Percentiles rank a stretch among this genome's conserved stretches.
These are phyloP conservation scores for Adelosebastes latens DNA, from an alignment of 2,797 vertebrate genomes.

Conservation along the genomic window DNA sequence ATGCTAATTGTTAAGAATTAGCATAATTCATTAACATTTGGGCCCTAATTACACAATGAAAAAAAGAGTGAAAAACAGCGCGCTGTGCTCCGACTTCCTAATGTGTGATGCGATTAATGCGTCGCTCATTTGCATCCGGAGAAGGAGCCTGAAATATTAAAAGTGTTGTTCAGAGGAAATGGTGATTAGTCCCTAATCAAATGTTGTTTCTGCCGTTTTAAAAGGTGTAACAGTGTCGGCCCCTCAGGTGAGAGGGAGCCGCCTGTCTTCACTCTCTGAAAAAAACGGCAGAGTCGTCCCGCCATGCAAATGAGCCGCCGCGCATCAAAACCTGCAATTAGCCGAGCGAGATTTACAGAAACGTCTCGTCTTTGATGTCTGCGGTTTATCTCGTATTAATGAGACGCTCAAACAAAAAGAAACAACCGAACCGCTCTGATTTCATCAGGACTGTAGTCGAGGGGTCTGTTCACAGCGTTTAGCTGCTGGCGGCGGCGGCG, in stretches of 20 bases:
- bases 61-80: slow-evolving; percentile 67
- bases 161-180: slow-evolving; percentile 77
- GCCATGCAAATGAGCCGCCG: slow-evolving; percentile 63
- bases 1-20: slow-evolving; percentile 86
- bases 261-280: slow-evolving; percentile 42
- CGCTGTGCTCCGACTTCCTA: slow-evolving; percentile 79
- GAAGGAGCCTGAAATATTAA: slow-evolving; percentile 77
- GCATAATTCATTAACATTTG: slow-evolving; percentile 88
- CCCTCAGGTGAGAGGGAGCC: slow-evolving; percentile 78
- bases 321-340: slow-evolving; percentile 62
- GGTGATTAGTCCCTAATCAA: slow-evolving; percentile 79
- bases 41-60: slow-evolving; percentile 84
- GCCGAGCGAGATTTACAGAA: slow-evolving; percentile 69
- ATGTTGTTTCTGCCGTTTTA: slow-evolving; percentile 77
- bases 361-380: slow-evolving; percentile 71
- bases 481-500: slow-evolving; percentile 2
- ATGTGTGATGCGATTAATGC: slow-evolving; percentile 73
- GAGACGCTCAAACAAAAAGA: slow-evolving; percentile 71
- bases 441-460: slow-evolving; percentile 64
- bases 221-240: slow-evolving; percentile 63
- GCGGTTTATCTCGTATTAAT: slow-evolving; percentile 72
- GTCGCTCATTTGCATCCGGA: slow-evolving; percentile 77
- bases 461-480: slow-evolving; percentile 8
- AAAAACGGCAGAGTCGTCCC: not conserved
- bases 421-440: slow-evolving; percentile 68